phyloP scores from a whole-genome alignment of 2,888 invertebrate genomes.

The Tillus elongatus region DNA sequence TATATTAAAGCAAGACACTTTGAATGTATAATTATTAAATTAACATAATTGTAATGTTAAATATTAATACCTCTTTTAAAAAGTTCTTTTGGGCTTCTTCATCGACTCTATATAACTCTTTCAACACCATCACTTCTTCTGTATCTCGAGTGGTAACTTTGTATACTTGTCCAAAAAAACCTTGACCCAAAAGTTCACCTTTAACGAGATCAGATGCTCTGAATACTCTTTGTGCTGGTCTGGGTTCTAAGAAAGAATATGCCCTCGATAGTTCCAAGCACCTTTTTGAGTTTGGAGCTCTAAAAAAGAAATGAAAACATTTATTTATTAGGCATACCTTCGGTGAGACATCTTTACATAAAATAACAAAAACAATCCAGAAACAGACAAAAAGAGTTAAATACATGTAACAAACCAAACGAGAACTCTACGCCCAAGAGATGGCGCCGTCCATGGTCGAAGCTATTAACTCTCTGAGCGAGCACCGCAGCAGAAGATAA shows the following conservation, averaged over 20 bases:
- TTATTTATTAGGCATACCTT: too few species aligned
- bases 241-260: slow-evolving; percentile 71
- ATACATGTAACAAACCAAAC: too few species aligned
- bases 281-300: slow-evolving; percentile 38
- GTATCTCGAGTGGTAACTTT: slow-evolving; percentile 86
- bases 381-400: too few species aligned
- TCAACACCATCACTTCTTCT: slow-evolving; percentile 90
- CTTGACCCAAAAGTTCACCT: slow-evolving; percentile 84
- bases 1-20: too few species aligned
- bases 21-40: background rate
- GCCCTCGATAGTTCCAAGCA: slow-evolving; percentile 67
- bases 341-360: too few species aligned
- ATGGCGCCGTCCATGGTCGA: too few species aligned
- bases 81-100: slow-evolving; percentile 92
- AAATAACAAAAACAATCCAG: too few species aligned
- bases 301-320: too few species aligned
- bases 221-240: slow-evolving; percentile 66
- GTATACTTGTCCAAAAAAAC: slow-evolving; percentile 89
- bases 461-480: too few species aligned
- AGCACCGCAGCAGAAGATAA: too few species aligned
- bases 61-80: slow-evolving; percentile 66
- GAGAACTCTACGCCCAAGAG: too few species aligned
- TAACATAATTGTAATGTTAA: slow-evolving; percentile 7
- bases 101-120: slow-evolving; percentile 83
- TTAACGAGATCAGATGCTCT: slow-evolving; percentile 81